These are phyloP conservation scores for Bergia sp. DNA, from an alignment of 92 coral and sea anemone species.

Conservation along the genomic window DNA sequence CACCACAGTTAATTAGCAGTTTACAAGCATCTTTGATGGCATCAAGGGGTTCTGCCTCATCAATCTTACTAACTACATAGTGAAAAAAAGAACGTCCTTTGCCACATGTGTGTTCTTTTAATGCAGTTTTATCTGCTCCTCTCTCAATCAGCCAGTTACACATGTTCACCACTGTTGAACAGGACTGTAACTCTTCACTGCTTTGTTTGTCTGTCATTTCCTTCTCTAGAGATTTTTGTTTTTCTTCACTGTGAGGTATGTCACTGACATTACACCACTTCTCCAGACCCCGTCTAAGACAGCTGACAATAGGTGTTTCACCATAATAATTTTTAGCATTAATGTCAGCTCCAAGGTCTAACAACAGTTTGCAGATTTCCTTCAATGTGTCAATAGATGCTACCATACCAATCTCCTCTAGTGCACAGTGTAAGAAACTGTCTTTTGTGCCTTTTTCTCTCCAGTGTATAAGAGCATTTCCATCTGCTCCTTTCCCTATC, in stretches of 20 bases:
- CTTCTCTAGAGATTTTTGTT: neutral
- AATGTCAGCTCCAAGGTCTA: conserved; percentile 12
- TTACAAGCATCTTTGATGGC: conserved; percentile 23
- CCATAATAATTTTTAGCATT: neutral
- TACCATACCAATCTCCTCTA: neutral
- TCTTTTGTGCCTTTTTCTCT: neutral
- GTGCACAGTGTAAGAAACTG: neutral
- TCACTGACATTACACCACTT: neutral
- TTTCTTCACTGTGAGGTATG: neutral
- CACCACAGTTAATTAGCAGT: conserved; percentile 13
- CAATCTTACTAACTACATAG: neutral
- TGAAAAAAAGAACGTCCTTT: conserved; percentile 10
- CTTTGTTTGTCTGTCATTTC: neutral
- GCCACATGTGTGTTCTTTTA: neutral
- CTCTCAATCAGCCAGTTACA: conserved; percentile 13
- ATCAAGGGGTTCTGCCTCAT: conserved; percentile 8
- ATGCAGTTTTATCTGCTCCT: conserved; percentile 7
- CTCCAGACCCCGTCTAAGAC: conserved; percentile 5
- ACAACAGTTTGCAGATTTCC: neutral
- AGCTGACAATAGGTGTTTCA: conserved; percentile 12
- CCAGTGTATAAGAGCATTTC: neutral
- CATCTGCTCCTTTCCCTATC: conserved; percentile 1
- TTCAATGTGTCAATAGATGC: neutral
- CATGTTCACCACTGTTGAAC: neutral
- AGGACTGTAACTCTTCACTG: neutral